Conservation (phyloP, 1,140 invertebrate species). For the Zaprionus tsacasi region DNA sequence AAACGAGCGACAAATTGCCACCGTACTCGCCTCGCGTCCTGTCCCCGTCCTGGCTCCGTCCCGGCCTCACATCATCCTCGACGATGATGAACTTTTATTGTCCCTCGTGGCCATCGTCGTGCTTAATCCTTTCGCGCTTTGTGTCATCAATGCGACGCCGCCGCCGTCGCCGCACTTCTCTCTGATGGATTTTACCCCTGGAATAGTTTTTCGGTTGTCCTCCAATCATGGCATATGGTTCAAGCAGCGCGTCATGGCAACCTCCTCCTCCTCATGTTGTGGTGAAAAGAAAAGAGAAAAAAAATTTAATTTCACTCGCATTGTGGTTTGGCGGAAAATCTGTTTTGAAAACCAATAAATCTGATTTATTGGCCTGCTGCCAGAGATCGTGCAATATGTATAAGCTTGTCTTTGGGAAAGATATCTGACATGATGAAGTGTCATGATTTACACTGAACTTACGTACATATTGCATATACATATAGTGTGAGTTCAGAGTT, state of each 20-base stretch:
- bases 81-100: constrained; percentile 75
- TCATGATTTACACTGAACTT: constrained; percentile 14
- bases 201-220: constrained; percentile 7
- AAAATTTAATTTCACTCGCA: constrained; percentile 55
- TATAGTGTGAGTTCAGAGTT: too few relatives aligned
- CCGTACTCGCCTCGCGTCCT: constrained; percentile 29
- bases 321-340: constrained; percentile 70
- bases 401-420: too few relatives aligned
- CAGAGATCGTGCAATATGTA: constrained; percentile 8
- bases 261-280: not conserved
- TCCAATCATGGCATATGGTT: constrained; percentile 63
- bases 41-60: not conserved
- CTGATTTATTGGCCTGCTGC: constrained; percentile 73
- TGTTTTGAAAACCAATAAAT: constrained; percentile 83
- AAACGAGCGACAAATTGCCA: constrained; percentile 81
- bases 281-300: constrained; percentile 16
- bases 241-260: constrained; percentile 59
- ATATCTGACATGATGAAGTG: constrained; percentile 32
- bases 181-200: constrained; percentile 66
- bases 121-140: constrained; percentile 78
- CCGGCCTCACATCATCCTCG: not conserved
- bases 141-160: constrained; percentile 64
- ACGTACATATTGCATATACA: not conserved
- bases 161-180: constrained; percentile 5
- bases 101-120: constrained; percentile 34